These are phyloP conservation scores for Myrmecobius fasciatus DNA, from an alignment of 2,113 vertebrate genomes.

Conservation along the genomic window DNA sequence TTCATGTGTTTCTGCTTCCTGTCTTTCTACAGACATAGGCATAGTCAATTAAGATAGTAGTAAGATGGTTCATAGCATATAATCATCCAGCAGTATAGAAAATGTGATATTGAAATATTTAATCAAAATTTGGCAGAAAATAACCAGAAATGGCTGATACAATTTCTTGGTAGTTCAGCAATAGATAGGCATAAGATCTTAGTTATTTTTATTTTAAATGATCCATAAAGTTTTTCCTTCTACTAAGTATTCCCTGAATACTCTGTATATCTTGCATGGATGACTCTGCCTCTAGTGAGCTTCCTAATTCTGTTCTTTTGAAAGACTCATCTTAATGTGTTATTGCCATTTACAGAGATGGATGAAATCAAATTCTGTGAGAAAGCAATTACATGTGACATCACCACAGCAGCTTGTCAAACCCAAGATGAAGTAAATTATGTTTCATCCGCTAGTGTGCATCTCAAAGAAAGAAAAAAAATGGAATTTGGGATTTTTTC, in stretches of 20 bases:
- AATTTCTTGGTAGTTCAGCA: not conserved
- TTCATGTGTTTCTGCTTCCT: not conserved
- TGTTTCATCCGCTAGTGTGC: conserved; percentile 22
- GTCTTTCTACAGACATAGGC: not conserved
- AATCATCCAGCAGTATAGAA: not conserved
- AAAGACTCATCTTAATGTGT: conserved; percentile 17
- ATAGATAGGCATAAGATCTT: not conserved
- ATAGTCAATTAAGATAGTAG: not conserved
- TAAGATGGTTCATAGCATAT: not conserved
- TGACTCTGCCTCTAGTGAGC: not conserved
- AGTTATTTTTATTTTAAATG: not conserved
- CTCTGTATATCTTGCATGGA: not conserved
- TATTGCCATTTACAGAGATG: conserved; percentile 46
- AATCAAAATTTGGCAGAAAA: not conserved
- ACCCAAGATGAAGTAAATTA: conserved; percentile 52
- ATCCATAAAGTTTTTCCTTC: not conserved
- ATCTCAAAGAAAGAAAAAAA: conserved; percentile 44
- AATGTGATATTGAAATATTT: not conserved
- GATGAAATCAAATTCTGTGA: conserved; percentile 48
- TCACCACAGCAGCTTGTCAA: conserved; percentile 24
- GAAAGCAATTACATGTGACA: conserved; percentile 42
- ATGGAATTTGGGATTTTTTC: not conserved
- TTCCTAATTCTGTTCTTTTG: not conserved
- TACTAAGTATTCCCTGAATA: not conserved
- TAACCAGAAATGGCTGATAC: not conserved